Base-by-base conservation (phyloP, 2,888 invertebrate species). In the Leucophora obtusa region DNA sequence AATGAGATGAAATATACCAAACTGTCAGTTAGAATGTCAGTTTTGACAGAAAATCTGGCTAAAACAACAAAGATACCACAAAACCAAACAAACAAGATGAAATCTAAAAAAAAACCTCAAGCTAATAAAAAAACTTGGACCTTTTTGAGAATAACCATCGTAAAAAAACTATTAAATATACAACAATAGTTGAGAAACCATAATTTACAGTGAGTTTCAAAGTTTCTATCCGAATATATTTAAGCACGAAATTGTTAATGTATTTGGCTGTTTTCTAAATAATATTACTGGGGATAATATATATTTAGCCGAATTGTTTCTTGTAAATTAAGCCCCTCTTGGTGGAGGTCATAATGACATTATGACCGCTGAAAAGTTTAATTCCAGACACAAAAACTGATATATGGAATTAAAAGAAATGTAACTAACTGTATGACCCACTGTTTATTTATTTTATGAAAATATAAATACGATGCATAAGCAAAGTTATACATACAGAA, bases 1-100 rank as follows among this genome's bases (percentile, higher is more conserved):
- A 56, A 28, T 6, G 4, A 72, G 63, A 63, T 80, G 58, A 80
- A 73, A 78, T 81, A 78, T 82, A 54, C 56, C 56, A 43, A 74
- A 66, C 66, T 71, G 73, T 74, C 78, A 72, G 58, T 69, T 80
- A 54, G 56, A 60, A 60, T 79, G 75, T 71, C 75, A 81, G 73
- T 78, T 82, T 65, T 74, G 74, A 65, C 62, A 78, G 60, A 50
- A 63, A 72, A 71, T 71, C 70, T 76, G 14, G 43, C 43, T n/a
- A 14, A 47, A 47, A 47, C 43, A 47, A 47, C 43, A 47, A n/a
- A n/a, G 28, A 47, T 1, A 47, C 43, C 43, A 47, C 43, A 47
- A 47, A 47, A n/a, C n/a, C 43, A 47, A n/a, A 47, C 43, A 47
- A 47, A 47, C 43, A 47, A 47, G 43, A 47, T n/a, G n/a, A 47